Percentiles rank a stretch among this genome's conserved stretches.
These are phyloP conservation scores for Euglossa dilemma DNA, from an alignment of 1,140 invertebrate genomes.

Conservation along the genomic window DNA sequence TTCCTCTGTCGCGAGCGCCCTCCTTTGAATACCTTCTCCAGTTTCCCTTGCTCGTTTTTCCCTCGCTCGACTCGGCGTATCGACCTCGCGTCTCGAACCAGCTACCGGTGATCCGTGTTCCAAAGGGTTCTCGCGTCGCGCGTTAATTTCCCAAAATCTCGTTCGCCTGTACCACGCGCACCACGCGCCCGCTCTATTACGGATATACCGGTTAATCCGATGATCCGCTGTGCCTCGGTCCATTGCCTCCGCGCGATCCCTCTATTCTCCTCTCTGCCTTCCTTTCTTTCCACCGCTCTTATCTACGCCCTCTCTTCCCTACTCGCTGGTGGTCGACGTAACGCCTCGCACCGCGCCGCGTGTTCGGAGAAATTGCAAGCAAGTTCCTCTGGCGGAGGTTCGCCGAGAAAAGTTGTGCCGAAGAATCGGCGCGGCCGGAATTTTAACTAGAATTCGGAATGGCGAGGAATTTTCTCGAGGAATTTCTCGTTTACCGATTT, in stretches of 20 bases:
- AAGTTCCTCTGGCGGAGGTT: neutral
- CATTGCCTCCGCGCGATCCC: slow-evolving; percentile 60
- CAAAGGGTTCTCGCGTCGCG: too few species aligned
- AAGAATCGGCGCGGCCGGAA: neutral
- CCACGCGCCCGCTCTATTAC: slow-evolving; percentile 35
- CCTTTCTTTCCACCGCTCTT: neutral
- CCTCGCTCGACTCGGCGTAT: neutral
- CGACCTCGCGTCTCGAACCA: neutral
- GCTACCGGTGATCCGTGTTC: too few species aligned
- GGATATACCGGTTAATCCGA: slow-evolving; percentile 72
- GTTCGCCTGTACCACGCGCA: too few species aligned
- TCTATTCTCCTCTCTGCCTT: slow-evolving; percentile 37
- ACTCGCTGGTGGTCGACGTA: neutral
- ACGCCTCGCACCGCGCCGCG: neutral
- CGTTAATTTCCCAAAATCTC: neutral
- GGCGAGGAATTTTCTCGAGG: neutral
- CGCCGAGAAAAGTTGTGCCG: neutral
- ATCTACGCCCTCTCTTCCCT: neutral
- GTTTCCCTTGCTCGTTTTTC: slow-evolving; percentile 9
- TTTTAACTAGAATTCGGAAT: slow-evolving; percentile 25
- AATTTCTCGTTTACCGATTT: slow-evolving; percentile 17
- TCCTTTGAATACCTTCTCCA: slow-evolving; percentile 6
- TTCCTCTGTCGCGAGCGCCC: slow-evolving; percentile 1
- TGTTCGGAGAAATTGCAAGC: neutral
- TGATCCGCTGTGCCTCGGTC: slow-evolving; percentile 71